Base-by-base conservation (phyloP, 2,888 invertebrate species). In the Pogonocherus hispidulus region DNA sequence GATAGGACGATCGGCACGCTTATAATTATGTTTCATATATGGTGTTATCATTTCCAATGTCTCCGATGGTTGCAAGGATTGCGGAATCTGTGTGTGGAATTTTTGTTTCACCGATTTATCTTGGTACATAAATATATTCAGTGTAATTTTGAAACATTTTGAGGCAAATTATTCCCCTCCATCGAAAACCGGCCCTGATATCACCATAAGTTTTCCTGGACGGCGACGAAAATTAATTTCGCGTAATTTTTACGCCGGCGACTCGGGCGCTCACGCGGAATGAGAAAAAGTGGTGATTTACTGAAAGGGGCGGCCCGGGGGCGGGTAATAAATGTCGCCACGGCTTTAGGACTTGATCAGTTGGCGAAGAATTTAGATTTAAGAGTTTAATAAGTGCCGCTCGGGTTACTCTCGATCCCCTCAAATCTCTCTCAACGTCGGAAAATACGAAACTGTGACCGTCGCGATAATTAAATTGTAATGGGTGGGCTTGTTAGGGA, bases 331-430 rank as follows among this genome's bases (percentile, higher is more conserved):
- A 80, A 80, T 81, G 82, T 82, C 82, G 79, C 75, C 73, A 73
- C 75, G 80, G 78, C 80, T 79, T 79, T 78, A 78, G 78, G 79
- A 81, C 80, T 82, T 81, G 80, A 82, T 82, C 80, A 81, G 78
- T 76, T 73, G 71, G 72, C 76, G 73, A 78, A 77, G 78, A 79
- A 79, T 80, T 78, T 77, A 76, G 79, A 80, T 80, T 80, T 80
- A 79, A 76, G 78, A 73, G 76, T 79, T 79, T 79, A 80, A 80
- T 80, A 80, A 78, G 76, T 70, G 76, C 66, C 67, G 63, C 44
- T n/a, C 41, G 41, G 71, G 64, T 71, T 71, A 73, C 71, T 73
- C 69, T 62, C 67, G 63, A 14, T 64, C 41, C 46, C 59, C 35
- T 27, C 47, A 16, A 32, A 22, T 56, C 18, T 27, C 5, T 47